Conservation (phyloP, 2,113 vertebrate species). For the Typhlomys cinereus region DNA sequence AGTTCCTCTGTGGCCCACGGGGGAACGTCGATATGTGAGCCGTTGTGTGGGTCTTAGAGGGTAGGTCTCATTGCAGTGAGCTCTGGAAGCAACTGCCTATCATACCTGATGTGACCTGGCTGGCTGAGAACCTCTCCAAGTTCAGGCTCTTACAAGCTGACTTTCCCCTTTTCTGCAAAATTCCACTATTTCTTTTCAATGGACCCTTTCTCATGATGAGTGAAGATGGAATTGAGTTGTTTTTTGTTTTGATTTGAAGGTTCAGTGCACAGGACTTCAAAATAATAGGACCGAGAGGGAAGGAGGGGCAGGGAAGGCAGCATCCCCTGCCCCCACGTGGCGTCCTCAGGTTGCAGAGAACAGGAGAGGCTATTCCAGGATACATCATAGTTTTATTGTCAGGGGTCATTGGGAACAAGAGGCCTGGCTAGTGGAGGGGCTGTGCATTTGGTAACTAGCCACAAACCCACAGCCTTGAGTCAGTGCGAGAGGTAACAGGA, state of each 20-base stretch:
- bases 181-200: not conserved
- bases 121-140: too few relatives aligned
- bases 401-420: not conserved
- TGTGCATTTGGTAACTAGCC: not conserved
- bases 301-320: accelerated
- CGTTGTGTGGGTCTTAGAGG: too few relatives aligned
- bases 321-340: not conserved
- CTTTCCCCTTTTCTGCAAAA: too few relatives aligned
- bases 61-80: too few relatives aligned
- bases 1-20: too few relatives aligned
- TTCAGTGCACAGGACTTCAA: too few relatives aligned
- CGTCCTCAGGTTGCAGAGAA: not conserved
- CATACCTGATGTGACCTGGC: too few relatives aligned
- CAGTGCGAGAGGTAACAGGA: not conserved
- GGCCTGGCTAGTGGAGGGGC: not conserved
- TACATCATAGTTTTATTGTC: not conserved
- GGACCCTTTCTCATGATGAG: not conserved
- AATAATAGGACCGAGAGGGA: not conserved
- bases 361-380: too few relatives aligned
- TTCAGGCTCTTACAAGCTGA: too few relatives aligned
- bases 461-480: not conserved
- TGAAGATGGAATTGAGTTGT: not conserved
- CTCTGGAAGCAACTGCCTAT: too few relatives aligned
- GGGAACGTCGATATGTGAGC: too few relatives aligned
- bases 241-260: not conserved